Conservation (phyloP, 2,797 vertebrate species). For the Periophthalmus magnuspinnatus region DNA sequence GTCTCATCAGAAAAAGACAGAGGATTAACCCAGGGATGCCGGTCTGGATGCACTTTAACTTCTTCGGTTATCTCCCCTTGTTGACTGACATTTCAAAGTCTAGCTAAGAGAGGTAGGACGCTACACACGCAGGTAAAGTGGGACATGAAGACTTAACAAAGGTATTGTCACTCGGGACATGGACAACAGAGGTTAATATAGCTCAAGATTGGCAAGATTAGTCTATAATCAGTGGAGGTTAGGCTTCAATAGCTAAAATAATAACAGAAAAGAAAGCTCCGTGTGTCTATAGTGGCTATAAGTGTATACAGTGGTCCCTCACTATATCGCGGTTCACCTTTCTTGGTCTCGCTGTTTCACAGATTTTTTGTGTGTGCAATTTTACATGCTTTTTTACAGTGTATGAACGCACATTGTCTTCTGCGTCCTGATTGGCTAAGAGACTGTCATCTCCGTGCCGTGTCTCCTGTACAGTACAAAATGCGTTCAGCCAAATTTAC, state of each 20-base stretch:
- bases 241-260: not conserved
- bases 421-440: too few species aligned
- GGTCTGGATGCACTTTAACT: conserved; percentile 21
- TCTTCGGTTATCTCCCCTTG: conserved; percentile 17
- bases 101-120: not conserved
- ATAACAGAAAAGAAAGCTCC: not conserved
- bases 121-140: not conserved
- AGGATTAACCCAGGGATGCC: conserved; percentile 11
- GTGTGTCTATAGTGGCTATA: not conserved
- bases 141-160: conserved; percentile 12
- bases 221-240: not conserved
- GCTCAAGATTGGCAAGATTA: not conserved
- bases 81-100: conserved; percentile 38
- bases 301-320: too few species aligned
- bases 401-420: too few species aligned
- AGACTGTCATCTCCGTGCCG: too few species aligned
- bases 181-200: conserved; percentile 7
- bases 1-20: conserved; percentile 57
- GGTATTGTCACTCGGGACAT: not conserved
- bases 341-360: too few species aligned
- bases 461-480: too few species aligned
- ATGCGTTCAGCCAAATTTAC: too few species aligned
- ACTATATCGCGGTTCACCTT: too few species aligned
- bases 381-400: too few species aligned
- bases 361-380: too few species aligned